Evolutionary conservation across 2,888 invertebrate species (phyloP), one percentile per base, ranked within the genome.

Genomic region (Tipula vernalis): DNA sequence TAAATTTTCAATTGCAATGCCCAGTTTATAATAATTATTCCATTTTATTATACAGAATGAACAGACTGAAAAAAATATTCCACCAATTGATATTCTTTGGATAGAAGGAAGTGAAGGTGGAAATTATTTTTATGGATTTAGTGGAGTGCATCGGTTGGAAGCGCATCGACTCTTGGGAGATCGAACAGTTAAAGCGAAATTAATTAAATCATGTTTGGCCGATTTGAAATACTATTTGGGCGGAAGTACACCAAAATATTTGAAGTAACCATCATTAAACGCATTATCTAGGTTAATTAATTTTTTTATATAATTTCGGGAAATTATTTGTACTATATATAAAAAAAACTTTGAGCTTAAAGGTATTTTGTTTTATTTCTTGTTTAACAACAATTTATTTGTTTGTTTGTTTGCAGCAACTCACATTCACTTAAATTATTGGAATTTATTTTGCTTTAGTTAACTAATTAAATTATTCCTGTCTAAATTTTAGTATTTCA

Each of bases 21-120:
- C 44, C 6, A 12, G 3, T 2, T 28, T 28, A 28, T 28, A 28
- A 28, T 71, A 71, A 28, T 51, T n/a, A 51, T 51, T 51, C 13
- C 6, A 51, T 39, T 84, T 39, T 39, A 6, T 39, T 5, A 84
- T 36, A 5, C 84, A 84, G 94, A 92, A 94, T 91, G 93, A 94
- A 86, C 92, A 93, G 86, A 93, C 93, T 36, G 92, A 93, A 87
- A 93, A 93, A 36, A 90, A 92, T 85, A 96, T 97, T 6, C 97
- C 97, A 2, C 97, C 97, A 0, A 95, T 97, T 88, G 97, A 97
- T 91, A 93, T 97, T 10, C 92, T 97, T 36, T 97, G 97, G 97
- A 95, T 97, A 87, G 94, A 92, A 88, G 97, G 97, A 0, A 92
- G 93, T 6, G 93, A 96, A 90, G 97, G 97, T 18, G 97, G 97